A percentile compares a stretch with the other conserved stretches of the same genome.
Conservation (phyloP, 2,888 invertebrate genomes). For the Dicyrtoma fusca region DNA sequence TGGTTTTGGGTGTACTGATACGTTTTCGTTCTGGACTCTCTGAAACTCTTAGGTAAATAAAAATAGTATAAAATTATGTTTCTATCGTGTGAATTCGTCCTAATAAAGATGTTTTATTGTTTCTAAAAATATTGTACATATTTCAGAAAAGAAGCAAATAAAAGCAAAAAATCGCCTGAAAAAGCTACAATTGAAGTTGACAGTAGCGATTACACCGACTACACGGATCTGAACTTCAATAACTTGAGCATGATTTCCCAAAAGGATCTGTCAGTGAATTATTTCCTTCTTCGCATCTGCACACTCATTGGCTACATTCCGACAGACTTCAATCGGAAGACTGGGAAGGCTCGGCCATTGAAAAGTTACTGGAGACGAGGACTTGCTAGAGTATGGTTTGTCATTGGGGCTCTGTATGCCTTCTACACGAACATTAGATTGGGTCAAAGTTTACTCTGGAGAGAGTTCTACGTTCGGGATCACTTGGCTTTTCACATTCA, state of each 20-base stretch:
- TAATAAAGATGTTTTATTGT: too few relatives aligned
- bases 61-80: too few relatives aligned
- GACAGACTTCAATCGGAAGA: slow-evolving; percentile 6
- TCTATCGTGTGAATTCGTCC: too few relatives aligned
- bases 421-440: slow-evolving; percentile 14
- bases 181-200: too few relatives aligned
- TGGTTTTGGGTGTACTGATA: too few relatives aligned
- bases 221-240: background rate
- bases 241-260: slow-evolving; percentile 4
- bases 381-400: slow-evolving; percentile 8
- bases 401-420: slow-evolving; percentile 12
- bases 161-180: too few relatives aligned
- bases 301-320: slow-evolving; percentile 8
- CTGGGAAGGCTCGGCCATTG: slow-evolving; percentile 8
- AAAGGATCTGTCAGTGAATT: background rate
- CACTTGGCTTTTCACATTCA: slow-evolving; percentile 25
- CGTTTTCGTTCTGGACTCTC: too few relatives aligned
- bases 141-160: too few relatives aligned
- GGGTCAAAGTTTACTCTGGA: slow-evolving; percentile 8
- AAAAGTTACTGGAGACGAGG: background rate
- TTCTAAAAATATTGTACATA: too few relatives aligned
- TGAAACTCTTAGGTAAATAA: too few relatives aligned
- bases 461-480: slow-evolving; percentile 8
- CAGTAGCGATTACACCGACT: background rate
- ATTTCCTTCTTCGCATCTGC: background rate